These are phyloP conservation scores for Prunella himalayana DNA, from an alignment of 2,113 vertebrate species.

Conservation along the genomic window DNA sequence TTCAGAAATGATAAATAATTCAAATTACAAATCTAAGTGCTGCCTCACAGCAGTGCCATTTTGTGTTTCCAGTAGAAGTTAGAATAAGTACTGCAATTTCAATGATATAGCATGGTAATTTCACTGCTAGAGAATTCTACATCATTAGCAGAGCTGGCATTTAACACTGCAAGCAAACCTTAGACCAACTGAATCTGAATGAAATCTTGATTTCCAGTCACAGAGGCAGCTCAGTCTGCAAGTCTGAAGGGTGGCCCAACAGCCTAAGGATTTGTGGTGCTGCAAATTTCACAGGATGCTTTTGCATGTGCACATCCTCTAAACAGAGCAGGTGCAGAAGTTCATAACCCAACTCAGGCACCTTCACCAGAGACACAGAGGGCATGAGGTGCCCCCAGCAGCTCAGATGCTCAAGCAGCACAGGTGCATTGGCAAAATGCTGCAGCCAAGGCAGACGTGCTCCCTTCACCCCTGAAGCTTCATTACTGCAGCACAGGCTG, in stretches of 20 bases:
- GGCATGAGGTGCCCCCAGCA: accelerated
- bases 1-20: background rate
- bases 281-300: background rate
- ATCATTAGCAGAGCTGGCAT: background rate
- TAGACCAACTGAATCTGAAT: background rate
- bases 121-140: background rate
- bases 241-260: background rate
- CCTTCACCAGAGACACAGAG: too few species aligned
- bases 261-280: background rate
- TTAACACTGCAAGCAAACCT: background rate
- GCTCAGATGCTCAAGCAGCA: background rate
- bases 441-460: background rate
- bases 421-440: background rate
- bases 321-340: background rate
- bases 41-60: background rate
- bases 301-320: background rate
- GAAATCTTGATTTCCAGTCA: background rate
- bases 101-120: background rate
- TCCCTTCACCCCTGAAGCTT: background rate
- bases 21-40: background rate
- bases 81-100: background rate
- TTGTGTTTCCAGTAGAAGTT: background rate
- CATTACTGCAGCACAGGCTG: background rate
- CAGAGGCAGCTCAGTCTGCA: background rate
- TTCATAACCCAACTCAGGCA: background rate